Base-by-base conservation (phyloP, 2,113 vertebrate species). In the Triplophysa rosa region DNA sequence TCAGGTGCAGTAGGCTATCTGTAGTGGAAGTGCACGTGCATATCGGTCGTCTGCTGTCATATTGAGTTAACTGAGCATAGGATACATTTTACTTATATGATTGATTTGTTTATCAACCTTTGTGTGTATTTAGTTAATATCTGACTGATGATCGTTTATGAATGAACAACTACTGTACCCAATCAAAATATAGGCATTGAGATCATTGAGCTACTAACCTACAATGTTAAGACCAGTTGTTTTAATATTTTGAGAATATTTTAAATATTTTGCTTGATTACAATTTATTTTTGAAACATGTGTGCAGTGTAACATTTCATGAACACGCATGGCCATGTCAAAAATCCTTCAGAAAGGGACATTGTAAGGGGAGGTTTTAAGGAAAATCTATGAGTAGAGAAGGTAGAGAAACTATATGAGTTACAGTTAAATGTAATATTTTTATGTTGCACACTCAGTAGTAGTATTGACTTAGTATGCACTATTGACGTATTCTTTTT, bases 21-120 rank as follows among this genome's bases (percentile, higher is more conserved):
- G n/a, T 58, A 21, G 40, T 21, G 37, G 10, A 74, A 26, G 37
- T 45, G 40, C 71, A 74, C 58, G 58, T 74, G 71, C 71, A 74
- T 12, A 62, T 26, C 13, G 52, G 13, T 40, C 54, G 24, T 37
- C 49, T 70, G 24, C 7, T 37, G 33, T 37, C 6, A 37, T 37
- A 37, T 37, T 37, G 33, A 37, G 33, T 37, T 7, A 37, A 0
- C 33, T 37, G 7, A 37, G 33, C 47, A 49, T 49, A 19, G 14
- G 1, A 54, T n/a, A 12, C 19, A 69, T 68, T 12, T 26, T 17
- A 49, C 45, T 49, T 49, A 17, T 14, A 68, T 26, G 4, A 13
- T 54, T 6, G 3, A 29, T 3, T 70, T 54, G 1, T 69, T 47
- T 7, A 54, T 26, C 14, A 37, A 37, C 33, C 33, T 37, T 37